Evolutionary conservation across 2,888 invertebrate genomes (phyloP), one percentile per base, ranked within the genome.

Genomic region (Cryptus armator): DNA sequence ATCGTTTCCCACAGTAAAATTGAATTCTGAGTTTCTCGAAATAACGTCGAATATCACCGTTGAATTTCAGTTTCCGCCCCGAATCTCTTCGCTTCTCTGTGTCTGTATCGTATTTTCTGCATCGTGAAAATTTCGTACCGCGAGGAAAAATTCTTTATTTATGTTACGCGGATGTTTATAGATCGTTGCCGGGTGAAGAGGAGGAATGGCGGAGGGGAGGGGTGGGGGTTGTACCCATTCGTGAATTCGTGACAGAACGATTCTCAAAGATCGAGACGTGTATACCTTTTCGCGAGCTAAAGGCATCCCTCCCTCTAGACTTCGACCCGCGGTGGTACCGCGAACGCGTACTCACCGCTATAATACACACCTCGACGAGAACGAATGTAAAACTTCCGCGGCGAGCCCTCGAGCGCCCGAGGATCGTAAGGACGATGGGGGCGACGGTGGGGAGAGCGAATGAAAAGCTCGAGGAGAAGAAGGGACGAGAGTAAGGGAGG

Each of bases 351-450:
- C 64, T 78, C 70, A 44, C 62, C 64, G 75, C 71, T 75, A 51
- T 85, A 82, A 85, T 85, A 76, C 83, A 76, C 81, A 84, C 88
- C 85, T 87, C 89, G 82, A 86, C 86, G 87, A 81, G 71, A 82
- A 75, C 72, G 80, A 87, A 88, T 87, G 84, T 88, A 86, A 89
- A 90, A 88, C 86, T 87, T 88, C 86, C 84, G 87, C 76, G 87
- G 87, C 86, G 87, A 79, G 87, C 86, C 74, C 71, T 75, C 67
- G 75, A 29, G 2, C 24, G 2, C 24, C 24, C 24, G 68, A 32
- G 59, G 74, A 51, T 46, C 44, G 75, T 12, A 64, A 29, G 68
- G 5, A 67, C 19, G 51, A 66, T 9, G 16, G 19, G 46, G 53
- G 56, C 37, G 44, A 48, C 56, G 29, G 19, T 59, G 77, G 72